Evolutionary conservation across 2,888 invertebrate species (phyloP), one percentile per base, ranked within the genome.

Genomic region (Ophioninae sp.): DNA sequence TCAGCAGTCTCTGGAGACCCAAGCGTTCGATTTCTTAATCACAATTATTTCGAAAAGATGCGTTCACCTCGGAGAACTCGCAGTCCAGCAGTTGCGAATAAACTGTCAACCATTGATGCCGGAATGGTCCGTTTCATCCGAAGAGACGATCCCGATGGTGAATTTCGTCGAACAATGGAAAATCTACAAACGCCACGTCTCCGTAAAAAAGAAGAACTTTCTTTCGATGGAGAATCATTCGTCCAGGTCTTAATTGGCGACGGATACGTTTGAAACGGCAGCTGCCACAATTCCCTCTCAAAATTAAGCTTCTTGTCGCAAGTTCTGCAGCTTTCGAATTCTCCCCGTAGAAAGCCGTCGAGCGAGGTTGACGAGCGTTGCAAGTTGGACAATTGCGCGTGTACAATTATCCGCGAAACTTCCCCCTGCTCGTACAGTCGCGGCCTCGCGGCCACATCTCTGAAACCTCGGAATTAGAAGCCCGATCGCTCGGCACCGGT

Each of bases 21-120:
- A 75, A n/a, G 65, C 59, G 62, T 17, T 64, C 61, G 57, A 30
- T 65, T 72, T 50, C 41, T 67, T 67, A 61, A 59, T 50, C 73
- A 20, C 76, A 73, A 76, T 62, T 62, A 80, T 76, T 75, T 72
- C 76, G 17, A 76, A 62, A 41, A 56, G 56, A 56, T 62, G 56
- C 56, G 62, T 21, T 57, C 61, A 50, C n/a, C 50, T 39, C 39
- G 67, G 77, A 68, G 59, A 68, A 50, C 64, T 56, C n/a, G 81
- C 44, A 39, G 77, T 77, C 64, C 72, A 78, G 77, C 64, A 67
- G 72, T 73, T 83, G 23, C 69, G 56, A 83, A 83, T 83, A 69
- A 39, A 30, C 57, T 68, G 44, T 8, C 44, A n/a, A 44, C 67
- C 72, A 69, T 77, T 80, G 73, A 74, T 73, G 80, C 83, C 80